Base-by-base conservation (phyloP, 2,797 vertebrate genomes). In the Discoglossus pictus region DNA sequence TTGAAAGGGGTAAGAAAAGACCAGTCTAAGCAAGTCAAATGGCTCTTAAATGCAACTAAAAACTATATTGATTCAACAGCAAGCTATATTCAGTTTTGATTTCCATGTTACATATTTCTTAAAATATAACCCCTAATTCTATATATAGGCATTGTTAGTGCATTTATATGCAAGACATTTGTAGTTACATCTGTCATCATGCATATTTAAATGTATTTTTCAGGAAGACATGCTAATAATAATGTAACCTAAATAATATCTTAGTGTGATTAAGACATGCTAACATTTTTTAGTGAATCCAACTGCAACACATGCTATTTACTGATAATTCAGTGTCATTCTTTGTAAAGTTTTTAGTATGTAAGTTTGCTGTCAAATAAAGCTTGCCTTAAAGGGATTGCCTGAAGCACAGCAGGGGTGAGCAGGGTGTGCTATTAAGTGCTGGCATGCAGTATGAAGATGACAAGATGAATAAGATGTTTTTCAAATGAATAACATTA, bases 381-480 rank as follows among this genome's bases (percentile, higher is more conserved):
- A 52, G 55, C 55, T 52, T 3, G 46, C 43, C 55, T 60, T 43
- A 68, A 60, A 68, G 65, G 46, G 56, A 60, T 60, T 68, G 55
- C 55, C 55, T 68, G 65, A 68, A 68, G 65, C 65, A 68, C 65
- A 68, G 65, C 65, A 60, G 65, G 65, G 55, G 52, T 61, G 20
- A 56, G 61, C 65, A 61, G 40, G 43, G 46, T 68, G 47, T 68
- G 65, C 65, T 61, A 68, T 68, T 68, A 68, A 61, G 38, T 68
- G 65, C 65, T 68, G 65, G 47, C 48, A 68, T 46, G 36, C 27
- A 53, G 40, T 36, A 61, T 42, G 61, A 68, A 68, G 65, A 61
- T 68, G 65, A 68, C 65, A 68, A 46, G 65, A 61, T 61, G 65
- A 68, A 68, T 68, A 68, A 61, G 47, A 68, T 68, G 65, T 61